These are phyloP conservation scores for Charina bottae DNA, from an alignment of 2,113 vertebrate species.

Conservation along the genomic window DNA sequence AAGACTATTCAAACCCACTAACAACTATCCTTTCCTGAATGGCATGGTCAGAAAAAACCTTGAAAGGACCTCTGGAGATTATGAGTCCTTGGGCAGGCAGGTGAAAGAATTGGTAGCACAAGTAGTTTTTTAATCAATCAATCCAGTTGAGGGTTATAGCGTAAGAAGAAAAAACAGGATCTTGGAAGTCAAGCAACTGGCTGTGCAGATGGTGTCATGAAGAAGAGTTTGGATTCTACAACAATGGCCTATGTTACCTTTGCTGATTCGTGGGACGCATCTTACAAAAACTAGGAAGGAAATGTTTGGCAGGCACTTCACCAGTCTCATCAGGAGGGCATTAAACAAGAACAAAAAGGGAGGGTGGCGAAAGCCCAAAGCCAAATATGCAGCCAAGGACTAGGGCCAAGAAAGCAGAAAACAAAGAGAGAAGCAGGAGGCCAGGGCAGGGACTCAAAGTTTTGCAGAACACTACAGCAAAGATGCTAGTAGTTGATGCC, in stretches of 20 bases:
- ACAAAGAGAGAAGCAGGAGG: conserved; percentile 1
- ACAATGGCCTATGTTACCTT: background rate
- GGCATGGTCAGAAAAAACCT: background rate
- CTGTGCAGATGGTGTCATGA: background rate
- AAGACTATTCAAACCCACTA: background rate
- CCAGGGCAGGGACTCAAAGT: background rate
- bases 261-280: background rate
- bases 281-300: background rate
- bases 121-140: background rate
- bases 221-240: background rate
- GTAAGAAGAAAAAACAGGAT: background rate
- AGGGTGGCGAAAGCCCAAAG: background rate
- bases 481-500: background rate
- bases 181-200: background rate
- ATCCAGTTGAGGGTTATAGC: background rate
- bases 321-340: background rate
- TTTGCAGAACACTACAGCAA: background rate
- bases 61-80: background rate
- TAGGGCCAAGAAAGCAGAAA: background rate
- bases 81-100: background rate
- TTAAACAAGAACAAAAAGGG: background rate
- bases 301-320: background rate
- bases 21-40: background rate
- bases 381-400: background rate
- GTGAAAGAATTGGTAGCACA: background rate